These are phyloP conservation scores for Parauchenoglanis punctatus DNA, from an alignment of 2,797 vertebrate genomes.

Conservation along the genomic window DNA sequence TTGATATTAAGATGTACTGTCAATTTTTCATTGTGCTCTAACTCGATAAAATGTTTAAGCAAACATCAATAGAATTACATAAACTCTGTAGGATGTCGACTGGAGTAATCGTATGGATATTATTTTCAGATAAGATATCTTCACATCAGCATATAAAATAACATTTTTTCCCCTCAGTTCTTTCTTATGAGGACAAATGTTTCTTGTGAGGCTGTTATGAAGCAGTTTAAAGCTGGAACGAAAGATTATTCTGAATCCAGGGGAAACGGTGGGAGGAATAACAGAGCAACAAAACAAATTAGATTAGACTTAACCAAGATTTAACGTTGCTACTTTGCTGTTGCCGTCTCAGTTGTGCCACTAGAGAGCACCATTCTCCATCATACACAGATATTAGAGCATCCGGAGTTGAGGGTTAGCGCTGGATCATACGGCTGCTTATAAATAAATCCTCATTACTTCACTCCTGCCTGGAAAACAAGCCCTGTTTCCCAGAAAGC, in stretches of 20 bases:
- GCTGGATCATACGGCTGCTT: neutral
- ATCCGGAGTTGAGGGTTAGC: neutral
- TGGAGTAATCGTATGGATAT: slow-evolving; percentile 7
- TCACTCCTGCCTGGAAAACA: slow-evolving; percentile 33
- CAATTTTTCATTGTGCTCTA: slow-evolving; percentile 6
- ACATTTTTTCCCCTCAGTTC: neutral
- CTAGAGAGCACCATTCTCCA: slow-evolving; percentile 39
- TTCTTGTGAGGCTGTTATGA: slow-evolving; percentile 6
- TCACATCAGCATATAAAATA: slow-evolving; percentile 12
- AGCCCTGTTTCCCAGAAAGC: slow-evolving; percentile 42
- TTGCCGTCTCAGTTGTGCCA: slow-evolving; percentile 10
- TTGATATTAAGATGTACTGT: slow-evolving; percentile 5
- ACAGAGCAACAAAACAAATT: neutral
- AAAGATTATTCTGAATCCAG: slow-evolving; percentile 3
- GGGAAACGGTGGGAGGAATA: neutral
- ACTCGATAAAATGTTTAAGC: slow-evolving; percentile 5
- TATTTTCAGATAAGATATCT: slow-evolving; percentile 9
- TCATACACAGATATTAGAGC: slow-evolving; percentile 13
- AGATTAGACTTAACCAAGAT: slow-evolving; percentile 12
- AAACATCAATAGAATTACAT: slow-evolving; percentile 13
- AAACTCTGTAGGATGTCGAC: neutral
- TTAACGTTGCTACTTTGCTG: neutral
- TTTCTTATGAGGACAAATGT: neutral
- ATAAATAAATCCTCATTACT: slow-evolving; percentile 1
- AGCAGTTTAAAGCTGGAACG: neutral